A percentile compares a stretch with the other conserved stretches of the same genome.
phyloP scores from a whole-genome alignment of 2,113 vertebrate genomes.

The Halichoeres trimaculatus region DNA sequence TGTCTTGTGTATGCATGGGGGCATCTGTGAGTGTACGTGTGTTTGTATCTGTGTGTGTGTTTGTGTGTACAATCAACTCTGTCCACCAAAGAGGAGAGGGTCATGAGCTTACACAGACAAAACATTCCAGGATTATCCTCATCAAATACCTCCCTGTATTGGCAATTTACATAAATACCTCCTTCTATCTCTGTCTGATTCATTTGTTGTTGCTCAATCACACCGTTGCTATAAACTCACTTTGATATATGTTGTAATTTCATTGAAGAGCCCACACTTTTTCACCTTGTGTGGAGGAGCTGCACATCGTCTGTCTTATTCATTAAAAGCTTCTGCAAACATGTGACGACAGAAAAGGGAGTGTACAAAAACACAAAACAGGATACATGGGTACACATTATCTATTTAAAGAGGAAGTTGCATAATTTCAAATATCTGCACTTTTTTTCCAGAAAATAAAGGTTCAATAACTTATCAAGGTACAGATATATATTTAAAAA shows the following conservation, averaged over 20 bases:
- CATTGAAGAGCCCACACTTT: neutral
- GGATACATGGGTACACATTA: slow-evolving; percentile 1
- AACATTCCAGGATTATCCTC: slow-evolving; percentile 59
- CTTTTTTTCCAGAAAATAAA: neutral
- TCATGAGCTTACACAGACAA: slow-evolving; percentile 62
- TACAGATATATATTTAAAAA: slow-evolving; percentile 9
- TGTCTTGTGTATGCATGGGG: slow-evolving; percentile 22
- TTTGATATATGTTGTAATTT: neutral
- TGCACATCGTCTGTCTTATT: neutral
- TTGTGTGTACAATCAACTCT: neutral
- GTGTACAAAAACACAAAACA: neutral
- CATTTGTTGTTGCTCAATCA: slow-evolving; percentile 13
- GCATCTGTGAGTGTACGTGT: slow-evolving; percentile 17
- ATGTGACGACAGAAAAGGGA: neutral
- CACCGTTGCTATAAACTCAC: neutral
- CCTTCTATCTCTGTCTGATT: slow-evolving; percentile 1
- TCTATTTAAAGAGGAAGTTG: slow-evolving; percentile 13
- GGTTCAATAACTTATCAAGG: neutral
- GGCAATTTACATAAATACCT: slow-evolving; percentile 30
- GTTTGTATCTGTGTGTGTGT: slow-evolving; percentile 18
- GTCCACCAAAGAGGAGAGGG: slow-evolving; percentile 53
- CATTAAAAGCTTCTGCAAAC: neutral
- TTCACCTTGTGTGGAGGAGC: neutral
- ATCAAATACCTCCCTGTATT: slow-evolving; percentile 35
- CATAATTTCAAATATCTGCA: slow-evolving; percentile 7